A percentile compares a stretch with the other conserved stretches of the same genome.
Evolutionary conservation across 2,888 invertebrate species (phyloP).

Genomic region (Drosophila rellima): DNA sequence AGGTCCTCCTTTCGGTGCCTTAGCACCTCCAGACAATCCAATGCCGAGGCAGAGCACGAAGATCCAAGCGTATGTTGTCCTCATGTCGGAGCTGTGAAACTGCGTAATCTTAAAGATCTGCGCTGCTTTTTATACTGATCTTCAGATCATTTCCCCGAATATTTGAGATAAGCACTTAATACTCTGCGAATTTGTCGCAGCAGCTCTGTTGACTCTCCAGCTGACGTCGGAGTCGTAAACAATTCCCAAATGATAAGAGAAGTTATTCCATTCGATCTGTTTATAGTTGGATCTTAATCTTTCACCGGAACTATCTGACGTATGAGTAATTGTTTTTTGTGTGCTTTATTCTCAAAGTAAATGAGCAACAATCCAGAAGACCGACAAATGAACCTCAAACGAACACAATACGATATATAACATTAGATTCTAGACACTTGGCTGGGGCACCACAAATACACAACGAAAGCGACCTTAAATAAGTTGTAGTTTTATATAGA

Average conservation of each 20-base stretch:
- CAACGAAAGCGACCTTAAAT: slow-evolving; percentile 47
- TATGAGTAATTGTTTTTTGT: slow-evolving; percentile 42
- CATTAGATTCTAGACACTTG: slow-evolving; percentile 32
- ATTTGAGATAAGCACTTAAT: slow-evolving; percentile 57
- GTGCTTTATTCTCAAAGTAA: slow-evolving; percentile 71
- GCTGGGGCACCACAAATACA: slow-evolving; percentile 40
- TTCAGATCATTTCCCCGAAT: slow-evolving; percentile 11
- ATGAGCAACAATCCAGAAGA: slow-evolving; percentile 64
- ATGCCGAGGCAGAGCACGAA: slow-evolving; percentile 46
- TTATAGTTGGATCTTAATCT: slow-evolving; percentile 43
- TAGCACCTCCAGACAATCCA: slow-evolving; percentile 12
- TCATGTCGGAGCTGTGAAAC: slow-evolving; percentile 42
- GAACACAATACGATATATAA: slow-evolving; percentile 60
- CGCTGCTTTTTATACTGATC: slow-evolving; percentile 27
- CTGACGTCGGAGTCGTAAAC: slow-evolving; percentile 39
- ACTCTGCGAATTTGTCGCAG: slow-evolving; percentile 62
- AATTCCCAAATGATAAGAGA: slow-evolving; percentile 50
- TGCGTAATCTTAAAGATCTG: slow-evolving; percentile 3
- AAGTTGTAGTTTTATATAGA: slow-evolving; percentile 33
- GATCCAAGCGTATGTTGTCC: slow-evolving; percentile 37
- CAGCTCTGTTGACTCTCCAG: slow-evolving; percentile 51
- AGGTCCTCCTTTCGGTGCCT: slow-evolving; percentile 8
- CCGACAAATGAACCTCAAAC: slow-evolving; percentile 65
- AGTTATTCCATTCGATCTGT: slow-evolving; percentile 60
- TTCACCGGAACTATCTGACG: slow-evolving; percentile 47